Evolutionary conservation across 2,797 vertebrate genomes (phyloP).

Genomic region (Sarcophilus harrisii): DNA sequence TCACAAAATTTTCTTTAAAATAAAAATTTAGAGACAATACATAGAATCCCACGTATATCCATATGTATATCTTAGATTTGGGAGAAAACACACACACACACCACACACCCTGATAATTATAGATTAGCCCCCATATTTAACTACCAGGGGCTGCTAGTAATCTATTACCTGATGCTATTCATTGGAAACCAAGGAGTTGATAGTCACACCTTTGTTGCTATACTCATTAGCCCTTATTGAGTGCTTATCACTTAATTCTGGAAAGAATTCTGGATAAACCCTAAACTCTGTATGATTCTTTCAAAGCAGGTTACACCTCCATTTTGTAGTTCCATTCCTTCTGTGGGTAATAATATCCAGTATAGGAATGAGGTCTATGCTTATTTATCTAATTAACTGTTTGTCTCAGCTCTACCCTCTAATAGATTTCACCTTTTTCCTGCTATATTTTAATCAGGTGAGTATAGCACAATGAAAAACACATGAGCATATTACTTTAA

Average conservation of each 20-base stretch:
- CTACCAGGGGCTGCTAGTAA: background rate
- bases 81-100: background rate
- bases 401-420: background rate
- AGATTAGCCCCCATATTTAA: background rate
- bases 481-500: background rate
- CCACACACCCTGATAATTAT: background rate
- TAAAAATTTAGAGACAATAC: background rate
- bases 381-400: background rate
- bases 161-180: background rate
- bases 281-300: background rate
- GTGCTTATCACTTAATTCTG: background rate
- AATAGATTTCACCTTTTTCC: background rate
- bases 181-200: background rate
- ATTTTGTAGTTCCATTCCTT: background rate
- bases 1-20: background rate
- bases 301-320: background rate
- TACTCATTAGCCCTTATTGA: background rate
- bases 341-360: background rate
- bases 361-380: background rate
- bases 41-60: background rate
- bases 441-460: background rate
- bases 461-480: background rate
- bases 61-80: background rate
- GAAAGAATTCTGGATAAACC: background rate
- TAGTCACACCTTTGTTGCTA: background rate